Evolutionary conservation across 2,797 vertebrate genomes (phyloP), one percentile per base, ranked within the genome.

Genomic region (Botia almorhae): DNA sequence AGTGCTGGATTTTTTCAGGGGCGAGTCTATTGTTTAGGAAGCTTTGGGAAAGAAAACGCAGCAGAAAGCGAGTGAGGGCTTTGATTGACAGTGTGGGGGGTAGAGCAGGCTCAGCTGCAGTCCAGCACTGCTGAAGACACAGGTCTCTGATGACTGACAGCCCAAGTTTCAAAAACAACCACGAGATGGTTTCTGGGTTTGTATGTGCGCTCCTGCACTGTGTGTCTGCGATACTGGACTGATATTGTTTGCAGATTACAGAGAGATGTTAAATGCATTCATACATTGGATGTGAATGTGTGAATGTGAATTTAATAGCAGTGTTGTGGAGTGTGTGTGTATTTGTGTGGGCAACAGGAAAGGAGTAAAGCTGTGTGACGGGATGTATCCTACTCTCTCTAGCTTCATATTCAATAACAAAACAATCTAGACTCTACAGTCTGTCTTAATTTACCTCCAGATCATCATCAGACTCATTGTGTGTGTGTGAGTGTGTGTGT

Each of bases 61-160:
- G 64, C 19, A 70, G 36, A 39, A 43, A 43, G 39, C 39, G 26
- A 7, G 46, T 63, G 67, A 29, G 21, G 65, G 71, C 63, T 63
- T 72, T 74, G 71, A 80, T 74, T 60, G 83, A 60, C 67, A 78
- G 74, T 51, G 55, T 67, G 43, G 81, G 71, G 83, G 55, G 17
- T 74, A 76, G 71, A 58, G 65, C 14, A 46, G 64, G 21, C 67
- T 85, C 78, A 75, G 78, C 74, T 79, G 76, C 75, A 79, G 78
- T 60, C 73, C 80, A 12, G 69, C 7, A 6, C 39, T 78, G 17
- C 51, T 51, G 43, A 58, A 77, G 51, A 69, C 51, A 13, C 75
- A 46, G 51, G 65, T 69, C 76, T 74, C 64, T 12, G 43, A 51
- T 76, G 80, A 82, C 72, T 85, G 83, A 85, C 61, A 74, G 74